Base-by-base conservation (phyloP, 2,113 vertebrate genomes). In the Channa argus region DNA sequence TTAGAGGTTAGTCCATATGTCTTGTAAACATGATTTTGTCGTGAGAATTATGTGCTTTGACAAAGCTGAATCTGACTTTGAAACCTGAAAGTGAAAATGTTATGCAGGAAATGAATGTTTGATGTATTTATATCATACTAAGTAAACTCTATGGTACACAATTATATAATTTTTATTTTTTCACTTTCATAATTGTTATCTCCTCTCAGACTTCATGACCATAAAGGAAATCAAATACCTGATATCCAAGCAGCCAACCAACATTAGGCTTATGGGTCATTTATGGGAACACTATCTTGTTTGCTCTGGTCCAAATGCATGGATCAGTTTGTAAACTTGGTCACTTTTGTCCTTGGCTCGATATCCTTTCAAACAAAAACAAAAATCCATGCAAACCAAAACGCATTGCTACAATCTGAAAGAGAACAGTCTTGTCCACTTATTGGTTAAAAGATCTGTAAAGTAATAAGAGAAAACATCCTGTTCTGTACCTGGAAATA, bases 201-300 rank as follows among this genome's bases (percentile, higher is more conserved):
- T 38, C 10, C 14, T 62, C 70, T 73, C 52, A 65, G 53, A 14
- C 36, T 61, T 77, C 52, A 62, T 6, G 2, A 67, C 34, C 24
- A 60, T 49, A 63, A 74, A 67, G 58, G 60, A 73, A 77, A 58
- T 70, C n/a, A 38, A 71, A 63, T 6, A 64, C 24, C 50, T 75
- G 52, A 77, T 59, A 71, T 38, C 53, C 36, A 79, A 72, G 68
- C 53, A 69, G 39, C 6, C 39, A 63, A 59, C n/a, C 63, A 67
- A 74, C 84, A 74, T 73, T 45, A 77, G 64, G 55, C 59, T 63
- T 11, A 43, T 0, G 2, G 12, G 39, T 37, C 43, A 44, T 34
- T 12, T 8, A 39, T 51, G 6, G 0, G n/a, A 51, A 13, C 9
- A 47, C 4, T 38, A 24, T 24, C 24, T 24, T 24, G 24, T 24